Conservation (phyloP, 2,797 vertebrate genomes). For the Linurgus olivaceus region DNA sequence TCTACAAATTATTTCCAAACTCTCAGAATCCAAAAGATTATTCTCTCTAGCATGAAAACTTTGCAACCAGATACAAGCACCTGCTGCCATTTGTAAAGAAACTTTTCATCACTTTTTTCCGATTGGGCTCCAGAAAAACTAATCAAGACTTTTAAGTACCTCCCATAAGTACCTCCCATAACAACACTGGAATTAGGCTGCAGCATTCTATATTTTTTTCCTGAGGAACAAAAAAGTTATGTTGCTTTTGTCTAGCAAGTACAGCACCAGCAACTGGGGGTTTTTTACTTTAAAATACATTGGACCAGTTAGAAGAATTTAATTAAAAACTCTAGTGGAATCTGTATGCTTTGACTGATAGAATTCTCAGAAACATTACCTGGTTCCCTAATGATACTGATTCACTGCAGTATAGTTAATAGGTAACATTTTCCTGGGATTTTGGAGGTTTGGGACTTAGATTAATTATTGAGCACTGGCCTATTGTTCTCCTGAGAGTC, state of each 20-base stretch:
- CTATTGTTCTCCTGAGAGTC: background rate
- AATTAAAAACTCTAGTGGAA: background rate
- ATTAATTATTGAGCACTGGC: background rate
- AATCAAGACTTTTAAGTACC: background rate
- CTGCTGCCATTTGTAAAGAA: background rate
- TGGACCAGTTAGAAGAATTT: background rate
- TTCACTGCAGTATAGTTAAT: background rate
- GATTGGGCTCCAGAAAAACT: background rate
- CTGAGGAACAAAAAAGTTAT: background rate
- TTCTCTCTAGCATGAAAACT: background rate
- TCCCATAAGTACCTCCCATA: background rate
- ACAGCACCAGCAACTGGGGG: background rate
- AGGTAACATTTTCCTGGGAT: background rate
- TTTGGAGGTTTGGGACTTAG: background rate
- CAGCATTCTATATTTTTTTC: background rate
- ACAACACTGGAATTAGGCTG: background rate
- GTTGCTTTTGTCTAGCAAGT: background rate
- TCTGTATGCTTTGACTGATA: background rate
- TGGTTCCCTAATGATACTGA: background rate
- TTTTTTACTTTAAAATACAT: fast-evolving
- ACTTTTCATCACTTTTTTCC: background rate
- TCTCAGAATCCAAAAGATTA: background rate
- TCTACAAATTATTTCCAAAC: background rate
- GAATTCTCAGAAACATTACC: background rate
- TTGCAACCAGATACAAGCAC: background rate